Conservation (phyloP, 1,140 invertebrate genomes). For the Brachionus rubens region DNA sequence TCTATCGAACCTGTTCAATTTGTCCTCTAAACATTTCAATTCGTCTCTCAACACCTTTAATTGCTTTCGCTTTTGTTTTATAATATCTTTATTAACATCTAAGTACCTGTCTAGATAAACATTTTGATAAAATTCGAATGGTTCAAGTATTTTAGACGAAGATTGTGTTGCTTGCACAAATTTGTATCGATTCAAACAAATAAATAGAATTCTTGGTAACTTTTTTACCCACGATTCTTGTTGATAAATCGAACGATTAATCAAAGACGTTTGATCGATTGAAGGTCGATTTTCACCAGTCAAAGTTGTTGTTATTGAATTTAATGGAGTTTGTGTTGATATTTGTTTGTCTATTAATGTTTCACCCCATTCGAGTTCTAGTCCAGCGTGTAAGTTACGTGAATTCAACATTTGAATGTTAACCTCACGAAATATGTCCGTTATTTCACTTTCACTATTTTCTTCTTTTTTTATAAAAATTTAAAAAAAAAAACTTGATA, state of each 20-base stretch:
- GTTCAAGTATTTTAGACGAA: conserved; percentile 60
- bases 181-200: conserved; percentile 63
- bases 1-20: conserved; percentile 60
- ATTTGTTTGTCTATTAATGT: conserved; percentile 20
- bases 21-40: conserved; percentile 55
- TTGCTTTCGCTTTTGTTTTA: conserved; percentile 59
- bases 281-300: too few species aligned
- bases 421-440: conserved; percentile 62
- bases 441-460: not conserved
- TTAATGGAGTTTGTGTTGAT: not conserved
- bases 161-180: conserved; percentile 50
- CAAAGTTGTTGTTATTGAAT: not conserved
- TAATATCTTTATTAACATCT: conserved; percentile 60
- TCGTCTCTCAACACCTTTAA: conserved; percentile 60
- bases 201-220: conserved; percentile 61
- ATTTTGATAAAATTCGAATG: conserved; percentile 61
- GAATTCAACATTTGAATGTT: conserved; percentile 62
- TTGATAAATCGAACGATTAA: not conserved
- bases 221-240: conserved; percentile 61
- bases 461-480: conserved; percentile 50
- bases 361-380: conserved; percentile 59
- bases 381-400: conserved; percentile 60
- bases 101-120: conserved; percentile 64
- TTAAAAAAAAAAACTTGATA: conserved; percentile 51
- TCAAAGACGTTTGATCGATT: not conserved